Evolutionary conservation across 2,113 vertebrate genomes (phyloP), one percentile per base, ranked within the genome.

Genomic region (Apistogramma diplotaenia): DNA sequence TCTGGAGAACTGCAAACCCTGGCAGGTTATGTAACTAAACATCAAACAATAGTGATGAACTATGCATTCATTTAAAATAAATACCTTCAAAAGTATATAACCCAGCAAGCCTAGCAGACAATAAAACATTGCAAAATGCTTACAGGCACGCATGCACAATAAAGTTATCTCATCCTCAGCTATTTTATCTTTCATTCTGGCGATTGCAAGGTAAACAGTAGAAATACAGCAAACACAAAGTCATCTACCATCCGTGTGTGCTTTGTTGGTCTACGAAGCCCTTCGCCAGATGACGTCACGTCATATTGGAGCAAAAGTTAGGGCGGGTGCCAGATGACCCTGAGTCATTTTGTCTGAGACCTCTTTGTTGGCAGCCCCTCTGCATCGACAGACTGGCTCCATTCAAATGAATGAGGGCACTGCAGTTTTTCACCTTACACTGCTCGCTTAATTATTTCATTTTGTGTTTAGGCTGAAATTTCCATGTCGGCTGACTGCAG

Each of bases 401-500:
- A 58, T 75, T 74, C 54, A 74, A 57, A 58, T 58, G 16, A 43
- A 57, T 7, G 7, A 35, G 43, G 65, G 65, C 62, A 27, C 5
- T 10, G 37, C 19, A 6, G 15, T 2, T 59, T 15, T 43, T 25
- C 37, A 74, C 71, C 56, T 51, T 8, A 70, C 25, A 70, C 16
- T 51, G 65, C n/a, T 70, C 43, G 51, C 65, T 70, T 31, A 70
- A 23, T 51, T 37, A 70, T 49, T 43, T 51, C 25, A 51, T 13
- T 70, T 8, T 51, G 49, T n/a, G 43, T 70, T 31, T 51, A 51
- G 25, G 29, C 43, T 31, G 55, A 76, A 70, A 71, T 54, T 12
- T 59, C 33, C 16, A 71, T 82, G 85, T 80, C 58, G 75, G 57
- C 33, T 72, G 79, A 35, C 18, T 27, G 46, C 57, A 25, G 33